Evolutionary conservation across 1,140 invertebrate genomes (phyloP), one percentile per base, ranked within the genome.

Genomic region (Dendrolimus kikuchii): DNA sequence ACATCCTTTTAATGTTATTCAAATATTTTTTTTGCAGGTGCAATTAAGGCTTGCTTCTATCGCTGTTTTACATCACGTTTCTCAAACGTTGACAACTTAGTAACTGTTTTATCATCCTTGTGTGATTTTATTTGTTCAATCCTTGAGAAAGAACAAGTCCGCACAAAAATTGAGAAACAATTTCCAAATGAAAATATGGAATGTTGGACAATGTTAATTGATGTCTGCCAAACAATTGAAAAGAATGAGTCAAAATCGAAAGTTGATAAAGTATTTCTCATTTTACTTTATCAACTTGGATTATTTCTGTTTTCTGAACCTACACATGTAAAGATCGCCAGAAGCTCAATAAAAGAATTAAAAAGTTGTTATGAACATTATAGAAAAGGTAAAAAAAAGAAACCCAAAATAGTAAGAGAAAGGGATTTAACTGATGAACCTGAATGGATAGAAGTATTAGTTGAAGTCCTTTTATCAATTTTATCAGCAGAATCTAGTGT

Each of bases 371-470:
- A 91, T 66, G 88, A 92, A 50, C 89, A 91, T 74, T 87, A 91
- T 7, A 87, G 74, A 48, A 87, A 89, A 58, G 82, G 85, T 48
- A 69, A 66, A 62, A 87, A 84, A 67, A 63, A 81, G 70, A 66
- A 73, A 83, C 40, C 57, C 56, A 66, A 64, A 51, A 59, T 64
- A 59, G 54, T 9, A 60, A 62, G 53, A 52, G 55, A 71, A 56
- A 62, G 43, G 39, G 66, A 66, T 41, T 57, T 61, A 8, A 58
- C 77, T 40, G 85, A 89, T 43, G 92, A 94, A 73, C 92, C 92
- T 8, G 82, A 91, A 60, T 95, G 94, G 94, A 90, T 93, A 51
- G 93, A 95, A 86, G 94, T 95, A 2, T 88, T 95, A 45, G 89
- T 93, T 7, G 94, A 95, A 88, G 84, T 95, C 10, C 85, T 95